phyloP scores from a whole-genome alignment of 2,797 vertebrate species.

The Champsocephalus esox region DNA sequence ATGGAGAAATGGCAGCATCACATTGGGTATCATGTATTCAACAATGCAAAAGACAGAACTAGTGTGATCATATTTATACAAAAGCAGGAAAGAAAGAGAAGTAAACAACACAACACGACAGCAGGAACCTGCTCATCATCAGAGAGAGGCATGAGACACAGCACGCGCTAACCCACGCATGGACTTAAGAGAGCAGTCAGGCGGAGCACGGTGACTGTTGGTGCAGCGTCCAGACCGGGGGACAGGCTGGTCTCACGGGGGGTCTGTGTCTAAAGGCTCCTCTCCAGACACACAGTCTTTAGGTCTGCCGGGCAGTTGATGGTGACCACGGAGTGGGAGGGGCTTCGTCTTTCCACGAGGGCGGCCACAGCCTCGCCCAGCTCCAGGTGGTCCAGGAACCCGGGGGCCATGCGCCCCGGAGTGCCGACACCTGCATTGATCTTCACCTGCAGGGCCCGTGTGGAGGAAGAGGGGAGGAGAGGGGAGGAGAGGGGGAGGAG shows the following conservation, averaged over 20 bases:
- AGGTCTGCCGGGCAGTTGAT: constrained; percentile 83
- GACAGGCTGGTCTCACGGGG: background rate
- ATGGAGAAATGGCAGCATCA: background rate
- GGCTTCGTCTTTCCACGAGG: constrained; percentile 74
- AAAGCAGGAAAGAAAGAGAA: constrained; percentile 15
- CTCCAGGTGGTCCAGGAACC: constrained; percentile 85
- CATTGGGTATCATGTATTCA: background rate
- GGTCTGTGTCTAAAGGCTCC: constrained; percentile 60
- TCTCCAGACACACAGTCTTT: constrained; percentile 79
- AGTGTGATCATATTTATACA: constrained; percentile 8
- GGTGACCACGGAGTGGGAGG: constrained; percentile 80
- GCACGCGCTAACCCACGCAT: background rate
- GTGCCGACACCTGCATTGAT: constrained; percentile 86
- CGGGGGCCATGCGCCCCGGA: constrained; percentile 80
- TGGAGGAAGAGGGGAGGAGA: background rate
- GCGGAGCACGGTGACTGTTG: constrained; percentile 17
- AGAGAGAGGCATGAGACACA: constrained; percentile 1
- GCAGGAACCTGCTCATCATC: constrained; percentile 44
- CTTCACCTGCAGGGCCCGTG: constrained; percentile 80
- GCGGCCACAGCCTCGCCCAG: constrained; percentile 80
- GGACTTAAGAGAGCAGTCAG: constrained; percentile 13
- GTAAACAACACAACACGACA: constrained; percentile 42
- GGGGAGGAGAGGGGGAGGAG: background rate
- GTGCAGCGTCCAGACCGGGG: constrained; percentile 12
- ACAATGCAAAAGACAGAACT: background rate